These are phyloP conservation scores for Parthenolecanium corni DNA, from an alignment of 2,888 invertebrate genomes.

Conservation along the genomic window DNA sequence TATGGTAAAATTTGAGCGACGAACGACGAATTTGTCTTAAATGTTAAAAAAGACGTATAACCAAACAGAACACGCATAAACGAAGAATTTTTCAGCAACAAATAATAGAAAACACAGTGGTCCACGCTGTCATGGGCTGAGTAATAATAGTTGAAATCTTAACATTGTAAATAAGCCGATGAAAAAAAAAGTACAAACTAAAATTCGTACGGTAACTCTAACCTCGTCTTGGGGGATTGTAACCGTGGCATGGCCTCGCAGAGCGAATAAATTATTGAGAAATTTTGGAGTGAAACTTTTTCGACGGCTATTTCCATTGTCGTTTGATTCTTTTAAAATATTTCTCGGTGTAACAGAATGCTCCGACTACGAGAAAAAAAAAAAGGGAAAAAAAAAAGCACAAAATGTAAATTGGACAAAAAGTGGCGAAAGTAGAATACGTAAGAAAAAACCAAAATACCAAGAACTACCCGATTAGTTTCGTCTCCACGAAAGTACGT, in stretches of 20 bases:
- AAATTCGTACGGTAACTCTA: conserved; percentile 14
- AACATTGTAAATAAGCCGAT: too few relatives aligned
- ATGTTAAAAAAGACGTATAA: neutral
- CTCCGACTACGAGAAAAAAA: conserved; percentile 35
- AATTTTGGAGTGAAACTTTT: conserved; percentile 24
- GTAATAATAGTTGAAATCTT: neutral
- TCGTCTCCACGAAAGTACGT: neutral
- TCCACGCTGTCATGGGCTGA: neutral
- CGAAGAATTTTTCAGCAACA: neutral
- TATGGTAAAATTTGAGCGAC: neutral
- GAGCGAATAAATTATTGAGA: conserved; percentile 15
- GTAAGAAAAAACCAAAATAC: neutral
- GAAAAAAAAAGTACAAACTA: conserved; percentile 6
- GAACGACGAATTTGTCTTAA: neutral
- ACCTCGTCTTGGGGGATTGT: conserved; percentile 22
- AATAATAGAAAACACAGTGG: conserved; percentile 4
- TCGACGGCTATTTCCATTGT: conserved; percentile 31
- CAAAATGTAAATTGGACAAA: neutral
- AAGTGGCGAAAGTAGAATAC: neutral
- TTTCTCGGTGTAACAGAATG: conserved; percentile 42
- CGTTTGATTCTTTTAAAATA: conserved; percentile 46
- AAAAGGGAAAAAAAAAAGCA: conserved; percentile 34
- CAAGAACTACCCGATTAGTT: neutral
- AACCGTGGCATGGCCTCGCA: conserved; percentile 16
- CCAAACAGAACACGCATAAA: neutral